Conservation (phyloP, 2,797 vertebrate species). For the Rhinella marina region DNA sequence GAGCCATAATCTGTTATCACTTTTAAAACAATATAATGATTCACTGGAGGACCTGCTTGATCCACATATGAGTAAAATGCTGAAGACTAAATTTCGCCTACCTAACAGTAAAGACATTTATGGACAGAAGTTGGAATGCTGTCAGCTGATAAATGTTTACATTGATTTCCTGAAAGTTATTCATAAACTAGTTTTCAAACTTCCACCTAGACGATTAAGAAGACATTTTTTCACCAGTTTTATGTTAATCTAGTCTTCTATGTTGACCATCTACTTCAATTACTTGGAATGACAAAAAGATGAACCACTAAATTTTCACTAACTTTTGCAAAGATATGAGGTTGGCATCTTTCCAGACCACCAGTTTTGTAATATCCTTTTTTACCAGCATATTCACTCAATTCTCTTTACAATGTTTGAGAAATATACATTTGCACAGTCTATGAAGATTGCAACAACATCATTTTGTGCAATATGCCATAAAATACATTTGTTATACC, state of each 20-base stretch:
- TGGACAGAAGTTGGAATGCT: conserved; percentile 65
- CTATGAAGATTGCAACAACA: not conserved
- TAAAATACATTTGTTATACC: not conserved
- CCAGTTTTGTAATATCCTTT: conserved; percentile 2
- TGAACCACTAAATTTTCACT: not conserved
- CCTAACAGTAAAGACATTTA: conserved; percentile 23
- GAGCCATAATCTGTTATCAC: conserved; percentile 55
- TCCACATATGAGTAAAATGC: not conserved
- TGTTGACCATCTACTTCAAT: too few relatives aligned
- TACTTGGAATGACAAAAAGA: not conserved
- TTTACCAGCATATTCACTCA: not conserved
- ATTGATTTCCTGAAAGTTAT: conserved; percentile 62
- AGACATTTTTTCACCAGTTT: not conserved
- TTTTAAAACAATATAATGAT: not conserved
- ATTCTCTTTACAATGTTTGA: conserved; percentile 20
- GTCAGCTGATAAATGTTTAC: conserved; percentile 64
- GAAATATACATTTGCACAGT: conserved; percentile 12
- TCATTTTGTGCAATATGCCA: not conserved
- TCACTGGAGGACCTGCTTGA: not conserved
- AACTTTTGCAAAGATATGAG: not conserved
- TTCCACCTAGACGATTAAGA: not conserved
- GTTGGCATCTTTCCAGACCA: not conserved
- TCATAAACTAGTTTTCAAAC: not conserved
- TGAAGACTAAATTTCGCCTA: not conserved
- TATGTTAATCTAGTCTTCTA: not conserved